These are phyloP conservation scores for Disparrhopalites patrizii DNA, from an alignment of 2,888 invertebrate genomes.

Conservation along the genomic window DNA sequence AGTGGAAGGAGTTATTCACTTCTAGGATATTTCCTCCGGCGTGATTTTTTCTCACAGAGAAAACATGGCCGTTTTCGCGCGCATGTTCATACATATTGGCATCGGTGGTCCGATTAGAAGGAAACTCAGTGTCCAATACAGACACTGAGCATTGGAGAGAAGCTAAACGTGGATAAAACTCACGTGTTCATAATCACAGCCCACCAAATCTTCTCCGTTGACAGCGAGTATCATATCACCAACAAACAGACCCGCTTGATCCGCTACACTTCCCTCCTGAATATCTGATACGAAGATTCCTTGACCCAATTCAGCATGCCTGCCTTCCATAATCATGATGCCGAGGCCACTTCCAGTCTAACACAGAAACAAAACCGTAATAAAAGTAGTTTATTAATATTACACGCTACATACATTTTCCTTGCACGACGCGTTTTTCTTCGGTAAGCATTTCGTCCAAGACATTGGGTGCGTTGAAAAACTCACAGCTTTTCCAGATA, in stretches of 20 bases:
- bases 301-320: conserved; percentile 84
- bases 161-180: conserved; percentile 51
- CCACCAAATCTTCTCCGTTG: conserved; percentile 84
- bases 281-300: conserved; percentile 92
- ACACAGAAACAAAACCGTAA: background rate
- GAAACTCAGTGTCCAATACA: too few relatives aligned
- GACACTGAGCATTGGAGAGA: too few relatives aligned
- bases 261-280: conserved; percentile 83
- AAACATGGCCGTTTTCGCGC: too few relatives aligned
- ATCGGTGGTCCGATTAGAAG: too few relatives aligned
- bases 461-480: too few relatives aligned
- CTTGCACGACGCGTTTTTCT: too few relatives aligned
- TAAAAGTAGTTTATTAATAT: background rate
- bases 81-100: too few relatives aligned
- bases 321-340: conserved; percentile 92
- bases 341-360: conserved; percentile 64
- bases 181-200: conserved; percentile 82
- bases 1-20: too few relatives aligned
- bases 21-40: too few relatives aligned
- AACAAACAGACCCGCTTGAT: conserved; percentile 87
- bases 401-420: background rate
- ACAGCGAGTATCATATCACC: conserved; percentile 97
- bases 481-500: too few relatives aligned
- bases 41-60: too few relatives aligned
- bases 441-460: too few relatives aligned